A percentile compares a stretch with the other conserved stretches of the same genome.
Evolutionary conservation across 2,113 vertebrate species (phyloP).

Genomic region (Siphamia tubifer): DNA sequence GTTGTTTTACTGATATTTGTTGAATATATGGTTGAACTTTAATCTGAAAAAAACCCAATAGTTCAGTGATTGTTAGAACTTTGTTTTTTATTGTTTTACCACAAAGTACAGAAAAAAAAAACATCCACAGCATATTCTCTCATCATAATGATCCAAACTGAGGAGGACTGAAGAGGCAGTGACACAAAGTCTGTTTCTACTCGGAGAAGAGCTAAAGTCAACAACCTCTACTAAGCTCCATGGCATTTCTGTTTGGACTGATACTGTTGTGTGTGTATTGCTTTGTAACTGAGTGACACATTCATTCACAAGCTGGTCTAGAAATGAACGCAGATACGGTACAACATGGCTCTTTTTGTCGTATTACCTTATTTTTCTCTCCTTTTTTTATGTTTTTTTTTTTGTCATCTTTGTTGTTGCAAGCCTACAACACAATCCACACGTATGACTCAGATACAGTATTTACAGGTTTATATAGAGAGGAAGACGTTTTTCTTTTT

Average conservation of each 20-base stretch:
- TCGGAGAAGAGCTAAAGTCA: constrained; percentile 49
- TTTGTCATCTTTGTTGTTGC: constrained; percentile 46
- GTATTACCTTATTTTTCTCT: constrained; percentile 3
- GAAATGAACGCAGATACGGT: constrained; percentile 70
- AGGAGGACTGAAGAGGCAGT: constrained; percentile 58
- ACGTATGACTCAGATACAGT: constrained; percentile 63
- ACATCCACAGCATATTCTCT: constrained; percentile 68
- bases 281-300: constrained; percentile 76
- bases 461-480: constrained; percentile 74
- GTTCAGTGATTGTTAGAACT: constrained; percentile 39
- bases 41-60: constrained; percentile 14
- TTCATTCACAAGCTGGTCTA: constrained; percentile 78
- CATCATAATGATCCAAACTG: constrained; percentile 49
- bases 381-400: constrained; percentile 1
- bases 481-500: constrained; percentile 81
- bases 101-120: constrained; percentile 77
- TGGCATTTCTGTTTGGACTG: constrained; percentile 43
- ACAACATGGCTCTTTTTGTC: constrained; percentile 63
- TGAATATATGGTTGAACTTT: too few species aligned
- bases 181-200: constrained; percentile 51
- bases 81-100: constrained; percentile 67
- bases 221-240: constrained; percentile 54
- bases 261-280: constrained; percentile 66
- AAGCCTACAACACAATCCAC: constrained; percentile 79
- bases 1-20: too few species aligned